phyloP scores from a whole-genome alignment of 1,140 invertebrate species.

The Atopsyche davidsoni region DNA sequence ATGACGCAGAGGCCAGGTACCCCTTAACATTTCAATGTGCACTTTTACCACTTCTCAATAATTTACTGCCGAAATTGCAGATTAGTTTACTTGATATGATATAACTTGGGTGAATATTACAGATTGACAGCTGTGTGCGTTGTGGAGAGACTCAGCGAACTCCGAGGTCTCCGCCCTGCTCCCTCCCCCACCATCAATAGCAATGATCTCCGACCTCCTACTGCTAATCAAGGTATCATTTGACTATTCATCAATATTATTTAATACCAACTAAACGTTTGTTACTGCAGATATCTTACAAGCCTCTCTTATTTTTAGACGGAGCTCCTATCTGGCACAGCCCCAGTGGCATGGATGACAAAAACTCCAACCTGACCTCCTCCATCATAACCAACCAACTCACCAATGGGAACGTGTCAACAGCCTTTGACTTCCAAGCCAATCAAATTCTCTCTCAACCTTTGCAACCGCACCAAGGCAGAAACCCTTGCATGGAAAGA shows the following conservation, averaged over 20 bases:
- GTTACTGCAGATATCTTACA: too few relatives aligned
- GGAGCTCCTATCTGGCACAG: constrained; percentile 12
- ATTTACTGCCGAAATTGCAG: too few relatives aligned
- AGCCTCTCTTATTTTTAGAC: constrained; percentile 19
- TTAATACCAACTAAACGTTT: not conserved
- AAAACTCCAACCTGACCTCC: constrained; percentile 28
- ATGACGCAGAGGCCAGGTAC: constrained; percentile 79
- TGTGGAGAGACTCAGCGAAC: constrained; percentile 74
- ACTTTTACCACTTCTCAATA: not conserved
- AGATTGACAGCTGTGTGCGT: constrained; percentile 84
- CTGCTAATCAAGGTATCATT: constrained; percentile 15
- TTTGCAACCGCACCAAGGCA: constrained; percentile 75
- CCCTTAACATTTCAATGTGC: too few relatives aligned
- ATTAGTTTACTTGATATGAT: too few relatives aligned
- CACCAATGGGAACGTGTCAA: constrained; percentile 4
- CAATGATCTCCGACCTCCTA: constrained; percentile 26
- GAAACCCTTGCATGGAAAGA: constrained; percentile 83
- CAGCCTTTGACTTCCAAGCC: constrained; percentile 20
- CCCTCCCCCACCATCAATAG: constrained; percentile 35
- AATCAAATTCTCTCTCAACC: constrained; percentile 13
- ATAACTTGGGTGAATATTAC: too few relatives aligned
- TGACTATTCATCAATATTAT: not conserved
- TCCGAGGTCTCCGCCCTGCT: constrained; percentile 52
- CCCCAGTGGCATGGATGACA: constrained; percentile 25
- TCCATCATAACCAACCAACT: not conserved